Conservation (phyloP, 2,888 invertebrate genomes). For the Palloptera scutellata region DNA sequence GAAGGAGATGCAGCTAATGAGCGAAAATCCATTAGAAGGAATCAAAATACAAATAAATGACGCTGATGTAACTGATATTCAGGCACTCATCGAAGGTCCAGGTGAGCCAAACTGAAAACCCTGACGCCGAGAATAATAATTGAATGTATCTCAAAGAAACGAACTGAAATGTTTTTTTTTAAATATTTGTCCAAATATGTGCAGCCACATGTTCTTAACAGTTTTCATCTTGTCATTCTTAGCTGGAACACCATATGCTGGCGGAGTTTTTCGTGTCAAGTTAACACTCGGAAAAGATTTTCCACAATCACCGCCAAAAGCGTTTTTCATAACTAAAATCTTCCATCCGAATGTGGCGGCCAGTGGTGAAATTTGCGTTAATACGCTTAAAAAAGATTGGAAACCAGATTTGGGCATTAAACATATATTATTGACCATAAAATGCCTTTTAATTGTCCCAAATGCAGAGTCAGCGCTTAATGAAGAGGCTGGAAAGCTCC, state of each 20-base stretch:
- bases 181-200: background rate
- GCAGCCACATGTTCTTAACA: background rate
- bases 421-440: conserved; percentile 91
- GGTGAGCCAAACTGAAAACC: conserved; percentile 63
- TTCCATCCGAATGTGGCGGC: conserved; percentile 96
- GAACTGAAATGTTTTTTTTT: background rate
- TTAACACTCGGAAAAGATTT: conserved; percentile 91
- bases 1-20: conserved; percentile 86
- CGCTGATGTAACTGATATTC: conserved; percentile 92
- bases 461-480: conserved; percentile 97
- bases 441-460: conserved; percentile 95
- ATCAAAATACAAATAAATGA: conserved; percentile 89
- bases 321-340: conserved; percentile 91
- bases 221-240: conserved; percentile 33
- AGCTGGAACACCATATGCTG: conserved; percentile 92
- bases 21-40: conserved; percentile 86
- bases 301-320: conserved; percentile 91
- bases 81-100: conserved; percentile 91
- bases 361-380: conserved; percentile 96
- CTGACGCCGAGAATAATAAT: background rate
- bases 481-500: conserved; percentile 93
- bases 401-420: conserved; percentile 93
- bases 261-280: conserved; percentile 89
- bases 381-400: conserved; percentile 96
- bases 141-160: conserved; percentile 12